Evolutionary conservation across 2,888 invertebrate genomes (phyloP).

Genomic region (Aphelenchoides bicaudatus): DNA sequence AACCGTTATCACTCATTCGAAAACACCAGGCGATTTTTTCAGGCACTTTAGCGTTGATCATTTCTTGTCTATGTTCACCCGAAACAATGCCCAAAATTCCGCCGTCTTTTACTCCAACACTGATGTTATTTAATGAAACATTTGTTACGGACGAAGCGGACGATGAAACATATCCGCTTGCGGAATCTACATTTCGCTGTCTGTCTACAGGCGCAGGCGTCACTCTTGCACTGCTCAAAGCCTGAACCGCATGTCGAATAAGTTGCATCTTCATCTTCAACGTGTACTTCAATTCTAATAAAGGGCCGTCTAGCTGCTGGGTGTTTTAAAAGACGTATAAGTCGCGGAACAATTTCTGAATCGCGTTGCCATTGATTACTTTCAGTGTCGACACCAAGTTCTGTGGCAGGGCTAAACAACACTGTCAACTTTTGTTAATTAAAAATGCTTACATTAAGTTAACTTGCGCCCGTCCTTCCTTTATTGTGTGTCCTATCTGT

Average conservation of each 20-base stretch:
- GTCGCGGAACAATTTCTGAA: not conserved
- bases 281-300: not conserved
- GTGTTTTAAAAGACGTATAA: not conserved
- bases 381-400: not conserved
- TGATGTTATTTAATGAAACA: no score
- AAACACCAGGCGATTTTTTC: conserved; percentile 16
- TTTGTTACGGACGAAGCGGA: no score
- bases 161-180: no score
- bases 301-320: not conserved
- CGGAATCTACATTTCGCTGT: no score
- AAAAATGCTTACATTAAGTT: conserved; percentile 10
- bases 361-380: not conserved
- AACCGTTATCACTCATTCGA: conserved; percentile 11
- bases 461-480: conserved; percentile 6
- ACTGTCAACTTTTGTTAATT: not conserved
- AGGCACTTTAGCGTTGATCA: conserved; percentile 12
- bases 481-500: conserved; percentile 11
- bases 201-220: conserved; percentile 6
- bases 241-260: not conserved
- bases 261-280: conserved; percentile 5
- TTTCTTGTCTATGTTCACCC: not conserved
- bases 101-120: no score
- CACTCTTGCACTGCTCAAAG: not conserved
- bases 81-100: conserved; percentile 12
- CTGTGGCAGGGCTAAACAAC: not conserved